These are phyloP conservation scores for Coenonympha glycerion DNA, from an alignment of 2,888 invertebrate genomes.

Conservation along the genomic window DNA sequence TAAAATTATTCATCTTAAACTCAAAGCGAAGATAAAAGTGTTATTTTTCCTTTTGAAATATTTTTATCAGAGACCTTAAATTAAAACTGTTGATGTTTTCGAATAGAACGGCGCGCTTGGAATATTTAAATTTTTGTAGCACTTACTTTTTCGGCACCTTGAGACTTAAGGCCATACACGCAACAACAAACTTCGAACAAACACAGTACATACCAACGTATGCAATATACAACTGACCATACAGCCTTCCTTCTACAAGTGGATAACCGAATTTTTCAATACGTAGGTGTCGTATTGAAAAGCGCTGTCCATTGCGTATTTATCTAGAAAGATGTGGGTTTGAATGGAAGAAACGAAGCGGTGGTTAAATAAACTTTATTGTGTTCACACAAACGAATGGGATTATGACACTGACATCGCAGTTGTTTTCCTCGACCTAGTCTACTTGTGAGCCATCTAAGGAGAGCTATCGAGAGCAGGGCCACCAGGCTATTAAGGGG, in stretches of 20 bases:
- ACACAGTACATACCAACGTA: constrained; percentile 42
- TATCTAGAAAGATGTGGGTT: constrained; percentile 10
- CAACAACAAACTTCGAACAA: constrained; percentile 51
- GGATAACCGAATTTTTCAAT: constrained; percentile 10
- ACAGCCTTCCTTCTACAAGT: constrained; percentile 43
- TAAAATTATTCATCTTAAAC: neutral
- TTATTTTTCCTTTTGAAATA: neutral
- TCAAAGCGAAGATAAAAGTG: neutral
- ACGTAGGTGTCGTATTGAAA: constrained; percentile 16
- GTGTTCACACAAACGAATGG: constrained; percentile 41
- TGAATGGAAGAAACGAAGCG: constrained; percentile 35
- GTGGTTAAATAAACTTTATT: constrained; percentile 37
- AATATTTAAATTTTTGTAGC: constrained; percentile 33
- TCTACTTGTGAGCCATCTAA: constrained; percentile 72
- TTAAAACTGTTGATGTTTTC: constrained; percentile 4
- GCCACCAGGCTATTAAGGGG: constrained; percentile 67
- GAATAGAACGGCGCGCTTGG: constrained; percentile 17
- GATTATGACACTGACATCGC: constrained; percentile 68
- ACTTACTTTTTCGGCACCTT: constrained; percentile 44
- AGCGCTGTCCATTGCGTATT: constrained; percentile 33
- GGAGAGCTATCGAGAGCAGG: constrained; percentile 74
- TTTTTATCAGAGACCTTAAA: constrained; percentile 2
- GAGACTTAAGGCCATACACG: constrained; percentile 47
- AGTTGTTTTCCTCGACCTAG: constrained; percentile 74
- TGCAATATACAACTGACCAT: constrained; percentile 56